Conservation (phyloP, 2,888 invertebrate species). For the Phengaris arion region DNA sequence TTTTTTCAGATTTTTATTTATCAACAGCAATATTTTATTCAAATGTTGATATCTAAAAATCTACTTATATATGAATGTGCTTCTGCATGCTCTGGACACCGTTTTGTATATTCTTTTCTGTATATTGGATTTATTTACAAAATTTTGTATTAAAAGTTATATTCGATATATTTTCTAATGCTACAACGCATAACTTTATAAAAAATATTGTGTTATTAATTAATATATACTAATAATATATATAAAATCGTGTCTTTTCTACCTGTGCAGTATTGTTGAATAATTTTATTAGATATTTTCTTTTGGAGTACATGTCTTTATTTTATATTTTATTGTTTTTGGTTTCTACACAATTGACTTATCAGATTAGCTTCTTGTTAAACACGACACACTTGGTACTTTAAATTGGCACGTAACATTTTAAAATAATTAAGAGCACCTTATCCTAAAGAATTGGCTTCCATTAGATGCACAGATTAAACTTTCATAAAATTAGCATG, state of each 20-base stretch:
- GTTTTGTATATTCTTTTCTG: constrained; percentile 47
- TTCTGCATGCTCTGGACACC: constrained; percentile 65
- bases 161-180: neutral
- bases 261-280: constrained; percentile 36
- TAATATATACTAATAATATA: constrained; percentile 12
- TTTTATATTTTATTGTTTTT: neutral
- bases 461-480: constrained; percentile 58
- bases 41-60: constrained; percentile 56
- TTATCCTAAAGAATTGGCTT: constrained; percentile 68
- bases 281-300: neutral
- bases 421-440: constrained; percentile 47
- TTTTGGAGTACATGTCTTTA: neutral
- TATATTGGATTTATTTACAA: constrained; percentile 21
- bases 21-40: constrained; percentile 43
- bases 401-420: constrained; percentile 50
- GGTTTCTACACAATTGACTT: constrained; percentile 35
- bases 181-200: neutral
- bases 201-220: constrained; percentile 31
- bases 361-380: constrained; percentile 15
- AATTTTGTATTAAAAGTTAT: constrained; percentile 19
- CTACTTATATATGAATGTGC: constrained; percentile 55
- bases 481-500: constrained; percentile 52
- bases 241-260: constrained; percentile 46
- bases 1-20: constrained; percentile 58
- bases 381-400: constrained; percentile 35